Percentiles rank a stretch among this genome's conserved stretches.
These are phyloP conservation scores for Theristicus caerulescens DNA, from an alignment of 2,113 vertebrate species.

Conservation along the genomic window DNA sequence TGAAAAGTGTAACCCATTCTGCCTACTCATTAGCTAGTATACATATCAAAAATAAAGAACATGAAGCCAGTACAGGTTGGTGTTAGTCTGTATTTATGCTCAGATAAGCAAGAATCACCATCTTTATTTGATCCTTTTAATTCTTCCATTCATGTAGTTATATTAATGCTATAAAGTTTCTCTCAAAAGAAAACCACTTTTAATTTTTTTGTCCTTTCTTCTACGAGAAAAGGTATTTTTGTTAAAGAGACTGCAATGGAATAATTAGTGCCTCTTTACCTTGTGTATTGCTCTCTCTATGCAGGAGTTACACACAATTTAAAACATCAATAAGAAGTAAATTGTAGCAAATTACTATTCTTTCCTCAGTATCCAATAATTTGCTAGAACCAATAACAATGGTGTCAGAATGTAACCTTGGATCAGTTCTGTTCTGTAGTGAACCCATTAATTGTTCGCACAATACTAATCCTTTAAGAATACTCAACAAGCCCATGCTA, in stretches of 20 bases:
- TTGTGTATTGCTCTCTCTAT: slow-evolving; percentile 39
- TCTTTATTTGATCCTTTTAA: neutral
- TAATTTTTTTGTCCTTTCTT: slow-evolving; percentile 1
- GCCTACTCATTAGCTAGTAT: neutral
- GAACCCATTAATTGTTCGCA: slow-evolving; percentile 33
- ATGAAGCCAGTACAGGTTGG: neutral
- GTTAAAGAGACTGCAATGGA: slow-evolving; percentile 23
- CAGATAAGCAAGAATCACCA: neutral
- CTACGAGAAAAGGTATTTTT: slow-evolving; percentile 23
- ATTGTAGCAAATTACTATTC: slow-evolving; percentile 69
- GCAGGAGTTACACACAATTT: slow-evolving; percentile 54
- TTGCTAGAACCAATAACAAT: slow-evolving; percentile 60
- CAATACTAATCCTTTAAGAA: slow-evolving; percentile 55
- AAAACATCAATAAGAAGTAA: slow-evolving; percentile 68
- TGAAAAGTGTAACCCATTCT: neutral
- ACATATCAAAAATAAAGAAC: neutral
- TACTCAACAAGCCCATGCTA: slow-evolving; percentile 32
- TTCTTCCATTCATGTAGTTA: neutral
- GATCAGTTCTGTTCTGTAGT: slow-evolving; percentile 23
- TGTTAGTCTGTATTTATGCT: neutral
- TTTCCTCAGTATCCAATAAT: slow-evolving; percentile 62
- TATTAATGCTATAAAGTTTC: slow-evolving; percentile 10
- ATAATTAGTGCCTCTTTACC: slow-evolving; percentile 56
- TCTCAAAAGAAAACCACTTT: neutral
- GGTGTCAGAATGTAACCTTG: slow-evolving; percentile 63